Conservation (phyloP, 2,888 invertebrate genomes). For the Slavum lentiscoides region DNA sequence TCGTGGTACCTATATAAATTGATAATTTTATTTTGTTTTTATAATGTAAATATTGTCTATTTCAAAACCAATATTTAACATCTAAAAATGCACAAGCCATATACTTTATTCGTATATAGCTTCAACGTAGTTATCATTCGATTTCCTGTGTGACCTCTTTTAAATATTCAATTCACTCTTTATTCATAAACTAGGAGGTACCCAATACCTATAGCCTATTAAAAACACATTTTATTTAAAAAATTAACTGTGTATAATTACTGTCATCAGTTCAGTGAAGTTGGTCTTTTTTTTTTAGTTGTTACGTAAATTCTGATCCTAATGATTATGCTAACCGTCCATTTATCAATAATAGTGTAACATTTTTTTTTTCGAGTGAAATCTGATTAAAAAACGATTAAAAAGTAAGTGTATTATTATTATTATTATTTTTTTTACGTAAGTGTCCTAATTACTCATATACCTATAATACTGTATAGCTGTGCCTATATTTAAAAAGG, state of each 20-base stretch:
- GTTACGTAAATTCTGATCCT: background rate
- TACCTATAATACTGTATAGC: no score
- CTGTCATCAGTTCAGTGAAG: background rate
- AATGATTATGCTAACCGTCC: background rate
- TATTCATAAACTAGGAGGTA: background rate
- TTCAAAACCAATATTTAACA: background rate
- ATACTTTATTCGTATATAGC: background rate
- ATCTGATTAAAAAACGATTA: background rate
- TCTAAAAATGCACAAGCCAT: no score
- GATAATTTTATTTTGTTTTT: no score
- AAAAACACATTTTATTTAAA: background rate
- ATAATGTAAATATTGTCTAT: background rate
- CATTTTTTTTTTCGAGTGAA: background rate
- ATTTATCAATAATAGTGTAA: background rate
- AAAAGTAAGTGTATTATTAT: background rate
- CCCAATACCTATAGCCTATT: background rate
- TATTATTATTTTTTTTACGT: background rate
- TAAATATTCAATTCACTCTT: background rate
- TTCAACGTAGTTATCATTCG: background rate
- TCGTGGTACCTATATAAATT: no score
- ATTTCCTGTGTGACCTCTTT: conserved; percentile 34
- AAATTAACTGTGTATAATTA: background rate
- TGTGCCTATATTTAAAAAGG: no score
- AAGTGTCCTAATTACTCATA: no score
- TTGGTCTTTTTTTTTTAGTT: background rate